phyloP scores from a whole-genome alignment of 2,113 vertebrate genomes.

The Microcebus griseorufus region DNA sequence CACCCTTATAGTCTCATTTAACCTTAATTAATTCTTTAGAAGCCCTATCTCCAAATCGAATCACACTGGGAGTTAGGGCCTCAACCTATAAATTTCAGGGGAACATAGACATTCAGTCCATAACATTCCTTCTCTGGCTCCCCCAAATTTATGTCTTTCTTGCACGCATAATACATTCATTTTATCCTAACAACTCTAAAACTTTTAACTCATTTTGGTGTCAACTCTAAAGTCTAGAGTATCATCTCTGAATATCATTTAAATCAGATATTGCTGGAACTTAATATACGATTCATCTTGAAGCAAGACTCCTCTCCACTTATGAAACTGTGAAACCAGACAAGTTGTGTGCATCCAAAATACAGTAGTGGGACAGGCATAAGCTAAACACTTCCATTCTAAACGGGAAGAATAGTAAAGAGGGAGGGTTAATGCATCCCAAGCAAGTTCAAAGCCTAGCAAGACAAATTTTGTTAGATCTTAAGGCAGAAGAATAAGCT shows the following conservation, averaged over 20 bases:
- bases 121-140: neutral
- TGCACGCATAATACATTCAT: neutral
- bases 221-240: neutral
- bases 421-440: neutral
- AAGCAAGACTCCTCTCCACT: neutral
- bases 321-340: neutral
- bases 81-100: neutral
- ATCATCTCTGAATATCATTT: neutral
- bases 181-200: neutral
- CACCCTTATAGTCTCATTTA: neutral
- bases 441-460: neutral
- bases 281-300: too few relatives aligned
- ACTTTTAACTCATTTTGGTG: neutral
- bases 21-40: neutral
- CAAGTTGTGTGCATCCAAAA: neutral
- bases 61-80: neutral
- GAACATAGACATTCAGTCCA: neutral
- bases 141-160: neutral
- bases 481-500: neutral
- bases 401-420: neutral
- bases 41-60: neutral
- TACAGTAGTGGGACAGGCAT: too few relatives aligned
- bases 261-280: neutral
- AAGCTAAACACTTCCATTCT: neutral
- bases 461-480: neutral